A percentile compares a stretch with the other conserved stretches of the same genome.
phyloP scores from a whole-genome alignment of 2,113 vertebrate genomes.

The Brachionichthys hirsutus region DNA sequence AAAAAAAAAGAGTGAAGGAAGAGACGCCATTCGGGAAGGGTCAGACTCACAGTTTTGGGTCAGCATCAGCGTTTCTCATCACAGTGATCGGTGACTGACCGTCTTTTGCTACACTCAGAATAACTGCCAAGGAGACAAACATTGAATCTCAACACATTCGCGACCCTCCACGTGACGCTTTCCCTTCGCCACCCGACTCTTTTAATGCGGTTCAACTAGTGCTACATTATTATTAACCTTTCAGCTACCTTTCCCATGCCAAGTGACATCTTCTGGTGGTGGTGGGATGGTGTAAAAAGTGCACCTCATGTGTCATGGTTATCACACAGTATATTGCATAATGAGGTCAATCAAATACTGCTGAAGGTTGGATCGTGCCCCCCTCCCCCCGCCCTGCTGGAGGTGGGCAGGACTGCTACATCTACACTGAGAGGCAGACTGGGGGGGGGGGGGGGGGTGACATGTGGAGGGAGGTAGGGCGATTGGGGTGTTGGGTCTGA shows the following conservation, averaged over 20 bases:
- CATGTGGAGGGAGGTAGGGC: conserved; percentile 26
- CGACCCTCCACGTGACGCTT: conserved; percentile 5
- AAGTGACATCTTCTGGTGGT: conserved; percentile 56
- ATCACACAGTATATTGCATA: conserved; percentile 33
- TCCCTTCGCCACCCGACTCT: conserved; percentile 14
- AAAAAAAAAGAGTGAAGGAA: conserved; percentile 18
- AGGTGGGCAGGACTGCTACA: conserved; percentile 67
- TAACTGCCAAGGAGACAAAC: conserved; percentile 63
- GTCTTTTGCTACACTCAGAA: conserved; percentile 61
- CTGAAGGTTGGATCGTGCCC: conserved; percentile 53
- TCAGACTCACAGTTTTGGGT: conserved; percentile 77
- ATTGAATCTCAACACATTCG: conserved; percentile 60
- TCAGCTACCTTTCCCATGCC: conserved; percentile 40
- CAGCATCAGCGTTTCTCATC: conserved; percentile 78
- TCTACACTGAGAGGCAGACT: conserved; percentile 64
- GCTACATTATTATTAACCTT: conserved; percentile 58
- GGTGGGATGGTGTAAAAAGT: conserved; percentile 48
- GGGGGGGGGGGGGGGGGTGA: conserved; percentile 12
- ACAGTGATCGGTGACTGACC: conserved; percentile 79
- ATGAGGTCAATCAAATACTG: conserved; percentile 49
- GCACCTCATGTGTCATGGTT: conserved; percentile 38
- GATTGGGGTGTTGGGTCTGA: conserved; percentile 17
- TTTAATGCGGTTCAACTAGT: conserved; percentile 47
- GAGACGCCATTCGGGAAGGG: conserved; percentile 44
- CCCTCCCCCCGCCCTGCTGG: no score